phyloP scores from a whole-genome alignment of 2,113 vertebrate species.

The Petaurus breviceps region DNA sequence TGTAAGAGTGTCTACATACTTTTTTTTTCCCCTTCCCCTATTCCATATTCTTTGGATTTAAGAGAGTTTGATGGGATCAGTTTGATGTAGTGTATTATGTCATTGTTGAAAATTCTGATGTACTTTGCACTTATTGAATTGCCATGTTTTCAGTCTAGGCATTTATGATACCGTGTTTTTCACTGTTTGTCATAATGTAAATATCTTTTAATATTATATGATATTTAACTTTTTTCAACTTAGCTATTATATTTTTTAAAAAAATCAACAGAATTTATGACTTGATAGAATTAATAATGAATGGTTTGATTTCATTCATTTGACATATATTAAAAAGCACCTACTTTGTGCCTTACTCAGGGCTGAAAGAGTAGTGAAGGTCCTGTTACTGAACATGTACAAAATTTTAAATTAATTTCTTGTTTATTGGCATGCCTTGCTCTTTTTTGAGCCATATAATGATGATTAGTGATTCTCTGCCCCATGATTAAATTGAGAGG shows the following conservation, averaged over 20 bases:
- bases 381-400: slow-evolving; percentile 6
- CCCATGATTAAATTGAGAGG: neutral
- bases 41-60: slow-evolving; percentile 42
- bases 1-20: neutral
- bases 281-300: slow-evolving; percentile 41
- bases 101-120: slow-evolving; percentile 40
- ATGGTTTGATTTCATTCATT: slow-evolving; percentile 11
- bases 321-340: neutral
- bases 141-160: slow-evolving; percentile 43
- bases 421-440: neutral
- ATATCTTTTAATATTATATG: slow-evolving; percentile 65
- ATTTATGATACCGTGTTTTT: slow-evolving; percentile 69
- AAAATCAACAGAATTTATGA: slow-evolving; percentile 45
- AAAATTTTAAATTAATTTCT: slow-evolving; percentile 33
- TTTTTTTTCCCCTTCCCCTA: neutral
- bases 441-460: slow-evolving; percentile 19
- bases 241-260: slow-evolving; percentile 46
- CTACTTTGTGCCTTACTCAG: neutral
- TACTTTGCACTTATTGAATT: slow-evolving; percentile 15
- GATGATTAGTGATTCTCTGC: neutral
- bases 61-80: slow-evolving; percentile 6
- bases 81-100: slow-evolving; percentile 47
- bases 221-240: slow-evolving; percentile 52
- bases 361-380: slow-evolving; percentile 14
- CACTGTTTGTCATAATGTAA: slow-evolving; percentile 40